phyloP scores from a whole-genome alignment of 2,888 invertebrate genomes.

The Amphiduros pacificus region DNA sequence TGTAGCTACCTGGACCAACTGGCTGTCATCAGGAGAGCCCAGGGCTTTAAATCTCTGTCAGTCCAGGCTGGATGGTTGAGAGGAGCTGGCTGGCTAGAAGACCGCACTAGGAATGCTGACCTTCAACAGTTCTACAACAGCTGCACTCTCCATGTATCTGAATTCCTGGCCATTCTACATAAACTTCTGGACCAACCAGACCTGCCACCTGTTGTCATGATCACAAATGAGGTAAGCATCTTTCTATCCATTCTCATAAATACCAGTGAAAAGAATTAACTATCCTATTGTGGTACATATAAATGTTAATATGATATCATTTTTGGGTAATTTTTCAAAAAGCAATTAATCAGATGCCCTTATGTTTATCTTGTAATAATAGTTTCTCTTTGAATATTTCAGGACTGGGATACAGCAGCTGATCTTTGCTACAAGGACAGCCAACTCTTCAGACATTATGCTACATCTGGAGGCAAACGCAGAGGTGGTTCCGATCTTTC shows the following conservation, averaged over 20 bases:
- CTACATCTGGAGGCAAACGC: constrained; percentile 2
- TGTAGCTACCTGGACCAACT: not conserved
- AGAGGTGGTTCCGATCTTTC: not conserved
- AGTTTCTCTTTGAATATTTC: too few relatives aligned
- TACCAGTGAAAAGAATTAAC: too few relatives aligned
- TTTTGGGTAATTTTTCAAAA: too few relatives aligned
- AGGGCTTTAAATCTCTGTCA: constrained; percentile 9
- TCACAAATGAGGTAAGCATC: constrained; percentile 12
- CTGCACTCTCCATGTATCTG: constrained; percentile 2
- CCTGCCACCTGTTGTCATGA: constrained; percentile 8
- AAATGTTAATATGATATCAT: too few relatives aligned
- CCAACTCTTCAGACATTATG: not conserved
- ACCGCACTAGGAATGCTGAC: not conserved
- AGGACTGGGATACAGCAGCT: constrained; percentile 6
- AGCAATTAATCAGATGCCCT: too few relatives aligned
- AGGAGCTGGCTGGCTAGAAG: constrained; percentile 1
- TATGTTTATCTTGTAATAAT: too few relatives aligned
- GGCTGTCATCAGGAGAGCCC: not conserved
- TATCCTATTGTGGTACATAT: too few relatives aligned
- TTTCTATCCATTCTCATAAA: too few relatives aligned
- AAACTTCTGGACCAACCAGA: not conserved
- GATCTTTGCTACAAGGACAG: not conserved
- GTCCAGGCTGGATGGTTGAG: constrained; percentile 5
- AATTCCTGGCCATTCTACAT: constrained; percentile 10
- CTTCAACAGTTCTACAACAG: not conserved